phyloP scores from a whole-genome alignment of 2,797 vertebrate genomes.

The Spea hammondii region DNA sequence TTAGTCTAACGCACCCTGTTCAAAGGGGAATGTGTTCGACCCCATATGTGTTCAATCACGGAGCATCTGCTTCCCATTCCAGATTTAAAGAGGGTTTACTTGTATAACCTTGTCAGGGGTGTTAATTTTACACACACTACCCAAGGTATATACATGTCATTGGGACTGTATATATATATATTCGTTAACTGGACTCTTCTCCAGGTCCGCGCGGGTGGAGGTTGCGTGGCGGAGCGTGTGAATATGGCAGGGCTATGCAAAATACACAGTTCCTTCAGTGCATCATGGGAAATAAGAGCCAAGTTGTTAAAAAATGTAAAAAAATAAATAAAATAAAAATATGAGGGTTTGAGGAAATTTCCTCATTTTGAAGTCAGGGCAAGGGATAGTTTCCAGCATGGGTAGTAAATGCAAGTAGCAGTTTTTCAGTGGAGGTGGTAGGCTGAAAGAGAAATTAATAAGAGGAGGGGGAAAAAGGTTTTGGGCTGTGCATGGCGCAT shows the following conservation, averaged over 20 bases:
- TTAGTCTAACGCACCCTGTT: conserved; percentile 31
- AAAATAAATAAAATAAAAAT: too few species aligned
- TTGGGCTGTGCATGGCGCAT: too few species aligned
- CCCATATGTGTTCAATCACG: conserved; percentile 54
- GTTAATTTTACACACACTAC: conserved; percentile 57
- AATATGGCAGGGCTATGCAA: conserved; percentile 11
- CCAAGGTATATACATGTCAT: conserved; percentile 40
- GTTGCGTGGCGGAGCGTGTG: conserved; percentile 31
- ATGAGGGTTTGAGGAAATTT: too few species aligned
- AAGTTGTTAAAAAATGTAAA: too few species aligned
- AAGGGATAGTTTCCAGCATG: too few species aligned
- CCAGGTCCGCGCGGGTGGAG: conserved; percentile 2
- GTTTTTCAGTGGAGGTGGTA: too few species aligned
- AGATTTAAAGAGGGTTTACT: conserved; percentile 50
- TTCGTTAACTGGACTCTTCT: conserved; percentile 13
- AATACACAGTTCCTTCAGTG: background rate
- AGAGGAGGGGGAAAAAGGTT: too few species aligned
- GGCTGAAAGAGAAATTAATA: too few species aligned
- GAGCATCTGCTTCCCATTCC: conserved; percentile 63
- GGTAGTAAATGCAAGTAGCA: too few species aligned
- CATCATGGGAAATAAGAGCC: conserved; percentile 19
- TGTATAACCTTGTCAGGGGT: conserved; percentile 54
- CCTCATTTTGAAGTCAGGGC: too few species aligned
- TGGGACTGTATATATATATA: conserved; percentile 28
- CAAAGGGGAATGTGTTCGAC: background rate